Conservation (phyloP, 2,888 invertebrate species). For the Lydus trimaculatus region DNA sequence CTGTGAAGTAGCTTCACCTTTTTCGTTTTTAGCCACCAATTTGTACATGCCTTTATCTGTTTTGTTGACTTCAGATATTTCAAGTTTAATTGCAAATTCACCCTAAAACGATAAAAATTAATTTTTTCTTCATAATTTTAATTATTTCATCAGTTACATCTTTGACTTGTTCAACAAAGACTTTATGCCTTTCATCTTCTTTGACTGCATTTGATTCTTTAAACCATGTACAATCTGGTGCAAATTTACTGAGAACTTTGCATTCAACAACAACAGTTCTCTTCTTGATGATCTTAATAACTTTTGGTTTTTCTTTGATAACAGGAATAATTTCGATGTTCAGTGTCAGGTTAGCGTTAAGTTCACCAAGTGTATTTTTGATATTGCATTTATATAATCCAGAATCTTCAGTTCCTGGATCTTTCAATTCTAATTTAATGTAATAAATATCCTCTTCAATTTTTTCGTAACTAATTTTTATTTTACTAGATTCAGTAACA, state of each 20-base stretch:
- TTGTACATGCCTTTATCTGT: constrained; percentile 89
- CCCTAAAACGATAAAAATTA: constrained; percentile 65
- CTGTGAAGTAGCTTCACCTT: constrained; percentile 91
- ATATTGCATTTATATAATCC: constrained; percentile 98
- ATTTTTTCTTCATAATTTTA: neutral
- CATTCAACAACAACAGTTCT: constrained; percentile 94
- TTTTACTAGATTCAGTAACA: constrained; percentile 82
- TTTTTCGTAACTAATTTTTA: constrained; percentile 75
- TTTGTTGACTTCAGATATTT: constrained; percentile 83
- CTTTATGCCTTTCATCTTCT: constrained; percentile 78
- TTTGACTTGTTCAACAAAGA: constrained; percentile 79
- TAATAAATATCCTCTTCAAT: constrained; percentile 85
- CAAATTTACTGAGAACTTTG: constrained; percentile 90
- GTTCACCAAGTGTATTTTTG: constrained; percentile 94
- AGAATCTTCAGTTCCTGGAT: constrained; percentile 94
- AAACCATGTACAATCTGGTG: constrained; percentile 93
- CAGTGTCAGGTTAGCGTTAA: constrained; percentile 95
- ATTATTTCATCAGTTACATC: constrained; percentile 65
- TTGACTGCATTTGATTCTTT: constrained; percentile 82
- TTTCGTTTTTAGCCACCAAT: constrained; percentile 89
- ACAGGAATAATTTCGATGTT: constrained; percentile 98
- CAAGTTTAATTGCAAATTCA: constrained; percentile 88
- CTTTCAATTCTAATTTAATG: constrained; percentile 84
- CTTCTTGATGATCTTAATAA: constrained; percentile 91
- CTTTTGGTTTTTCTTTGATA: constrained; percentile 90